Evolutionary conservation across 2,113 vertebrate species (phyloP), one percentile per base, ranked within the genome.

Genomic region (Zosterops hypoxanthus): DNA sequence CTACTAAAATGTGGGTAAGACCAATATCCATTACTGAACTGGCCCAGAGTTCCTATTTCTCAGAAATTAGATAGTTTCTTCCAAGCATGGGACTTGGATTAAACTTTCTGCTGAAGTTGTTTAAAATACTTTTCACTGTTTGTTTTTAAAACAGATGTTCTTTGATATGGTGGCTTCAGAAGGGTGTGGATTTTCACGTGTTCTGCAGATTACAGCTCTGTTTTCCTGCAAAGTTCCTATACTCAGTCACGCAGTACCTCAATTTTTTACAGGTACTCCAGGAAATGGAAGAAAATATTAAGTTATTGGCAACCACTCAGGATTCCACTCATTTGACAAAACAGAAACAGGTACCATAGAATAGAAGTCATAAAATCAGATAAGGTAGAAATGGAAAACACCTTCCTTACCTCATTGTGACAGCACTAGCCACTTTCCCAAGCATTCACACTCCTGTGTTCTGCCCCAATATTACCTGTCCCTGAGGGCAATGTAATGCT

Each of bases 1-100:
- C 87, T 49, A 28, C 52, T 95, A 68, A 95, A 91, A 92, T 84
- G 91, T 88, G 81, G 89, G 95, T 84, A 88, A 91, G 46, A 59
- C 80, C 36, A 66, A 93, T 90, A 92, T 92, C 39, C 57, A 75
- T 94, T 90, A 88, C 22, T 63, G 59, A 95, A 82, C 84, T 97
- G 90, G 83, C 83, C 64, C 92, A 83, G 85, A 93, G 68, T 87
- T 94, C 78, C 83, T 60, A 63, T 95, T 97, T 97, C 93, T 92
- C 90, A 95, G 93, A 97, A 97, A 95, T 90, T 49, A 81, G 75
- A 71, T 72, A 7, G 78, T 72, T 93, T 86, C 93, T 93, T 95
- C 90, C 93, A 88, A 90, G 72, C 78, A 91, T 71, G 65, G 60
- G 87, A 73, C 82, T 91, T 96, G 92, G 52, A 95, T 79, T 88